Base-by-base conservation (phyloP, 2,888 invertebrate genomes). In the Conchocele bisecta region DNA sequence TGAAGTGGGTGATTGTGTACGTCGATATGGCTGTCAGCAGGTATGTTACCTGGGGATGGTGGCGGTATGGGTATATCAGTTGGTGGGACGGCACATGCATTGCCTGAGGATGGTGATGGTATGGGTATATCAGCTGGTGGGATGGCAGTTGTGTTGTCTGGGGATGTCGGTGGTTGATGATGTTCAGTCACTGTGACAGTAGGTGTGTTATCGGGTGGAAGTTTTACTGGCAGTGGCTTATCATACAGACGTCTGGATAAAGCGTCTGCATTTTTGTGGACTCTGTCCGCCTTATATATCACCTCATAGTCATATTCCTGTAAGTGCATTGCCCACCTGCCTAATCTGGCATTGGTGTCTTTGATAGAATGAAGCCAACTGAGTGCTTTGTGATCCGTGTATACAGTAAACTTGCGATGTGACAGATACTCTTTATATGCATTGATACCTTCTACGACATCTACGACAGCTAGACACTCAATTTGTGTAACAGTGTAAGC, bases 371-470 rank as follows among this genome's bases (percentile, higher is more conserved):
- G 29, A 4, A 82, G 33, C 31, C 60, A 79, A 29, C 56, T 60
- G 15, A 79, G 57, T 13, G 80, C 71, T 29, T 60, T 56, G 41
- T 81, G 80, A 56, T 82, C 81, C 9, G 80, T 77, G 17, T 57
- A 39, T 5, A 77, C 64, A 9, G 54, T 69, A 31, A 79, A 82
- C 11, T 54, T 51, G 5, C 33, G 44, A 13, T 56, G 60, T 35
- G 76, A 31, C 11, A 81, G 39, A 57, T 80, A 81, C 6, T 70
- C 70, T n/a, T 57, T 53, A 17, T 65, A 79, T 11, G 39, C 22
- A 35, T 65, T 71, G 7, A 65, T 71, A 4, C 71, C 13, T 22
- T 65, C 54, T 3, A 74, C 69, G 1, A 68, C 74, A 20, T 64
- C 41, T 37, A 66, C 46, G 3, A 74, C 64, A 28, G 68, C 73